Conservation (phyloP, 2,888 invertebrate genomes). For the Ramazzottius varieornatus region DNA sequence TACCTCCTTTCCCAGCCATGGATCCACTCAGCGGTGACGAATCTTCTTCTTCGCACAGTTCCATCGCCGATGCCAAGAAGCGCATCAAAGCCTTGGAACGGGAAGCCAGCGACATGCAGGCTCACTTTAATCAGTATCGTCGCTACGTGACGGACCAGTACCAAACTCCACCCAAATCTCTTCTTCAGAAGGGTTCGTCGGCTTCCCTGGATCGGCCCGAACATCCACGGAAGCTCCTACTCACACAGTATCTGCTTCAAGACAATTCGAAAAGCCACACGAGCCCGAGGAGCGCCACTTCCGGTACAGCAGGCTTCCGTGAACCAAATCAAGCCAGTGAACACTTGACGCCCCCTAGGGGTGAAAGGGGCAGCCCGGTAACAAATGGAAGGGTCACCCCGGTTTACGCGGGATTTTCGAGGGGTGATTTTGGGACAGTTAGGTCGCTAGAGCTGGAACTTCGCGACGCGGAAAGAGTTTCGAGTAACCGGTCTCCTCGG, state of each 20-base stretch:
- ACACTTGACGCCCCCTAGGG: background rate
- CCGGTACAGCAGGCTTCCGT: no score
- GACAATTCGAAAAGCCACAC: background rate
- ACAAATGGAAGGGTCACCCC: no score
- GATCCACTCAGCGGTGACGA: background rate
- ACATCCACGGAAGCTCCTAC: background rate
- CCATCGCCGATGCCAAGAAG: background rate
- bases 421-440: background rate
- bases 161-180: background rate
- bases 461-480: background rate
- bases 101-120: constrained; percentile 1
- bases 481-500: no score
- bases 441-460: background rate
- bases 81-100: background rate
- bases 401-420: background rate
- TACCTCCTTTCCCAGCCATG: no score
- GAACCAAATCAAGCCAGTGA: no score
- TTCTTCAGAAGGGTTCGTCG: background rate
- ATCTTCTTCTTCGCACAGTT: background rate
- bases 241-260: background rate
- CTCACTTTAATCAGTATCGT: background rate
- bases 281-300: background rate
- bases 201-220: background rate
- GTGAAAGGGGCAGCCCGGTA: no score
- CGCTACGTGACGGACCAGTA: background rate